Evolutionary conservation across 2,888 invertebrate species (phyloP), one percentile per base, ranked within the genome.

Genomic region (Rugalucina vietnamica): DNA sequence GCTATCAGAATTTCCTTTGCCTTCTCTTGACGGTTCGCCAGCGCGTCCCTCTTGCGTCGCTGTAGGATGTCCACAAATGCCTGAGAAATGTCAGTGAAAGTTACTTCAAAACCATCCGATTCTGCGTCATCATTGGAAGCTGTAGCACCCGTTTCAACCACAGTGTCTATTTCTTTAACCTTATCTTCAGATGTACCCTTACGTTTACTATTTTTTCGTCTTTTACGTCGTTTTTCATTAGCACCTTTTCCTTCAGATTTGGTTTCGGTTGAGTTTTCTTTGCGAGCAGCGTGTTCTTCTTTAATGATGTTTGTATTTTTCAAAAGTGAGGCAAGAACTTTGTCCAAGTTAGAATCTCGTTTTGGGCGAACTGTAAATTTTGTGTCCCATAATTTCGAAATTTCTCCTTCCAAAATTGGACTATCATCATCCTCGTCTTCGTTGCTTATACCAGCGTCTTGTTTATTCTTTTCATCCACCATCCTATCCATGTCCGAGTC

Each of bases 61-160:
- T 84, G 81, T 12, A 90, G 34, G 29, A 84, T 87, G 21, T 77
- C 57, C 21, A 88, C 76, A n/a, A 90, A 85, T 37, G 87, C 89
- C 12, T 79, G 79, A 12, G 88, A 82, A 0, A 88, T 50, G 1
- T 76, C 65, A 34, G 72, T 82, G 54, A 84, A 85, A 70, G 74
- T 84, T 34, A 75, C 81, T 70, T 78, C 70, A 73, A 12, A 21
- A 1, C 29, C 54, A 36, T 36, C 73, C n/a, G 24, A 14, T 72
- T 34, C 27, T n/a, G 50, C 27, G 34, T 36, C 75, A 57, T 75
- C 57, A 21, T 2, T 18, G 8, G 29, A 60, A 18, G 50, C 14
- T n/a, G 14, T 12, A 14, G 50, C n/a, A 60, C n/a, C 10, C n/a
- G 8, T 8, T 12, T 60, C n/a, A 12, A 8, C 60, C 8, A n/a